Evolutionary conservation across 2,113 vertebrate species (phyloP).

Genomic region (Mustela lutreola): DNA sequence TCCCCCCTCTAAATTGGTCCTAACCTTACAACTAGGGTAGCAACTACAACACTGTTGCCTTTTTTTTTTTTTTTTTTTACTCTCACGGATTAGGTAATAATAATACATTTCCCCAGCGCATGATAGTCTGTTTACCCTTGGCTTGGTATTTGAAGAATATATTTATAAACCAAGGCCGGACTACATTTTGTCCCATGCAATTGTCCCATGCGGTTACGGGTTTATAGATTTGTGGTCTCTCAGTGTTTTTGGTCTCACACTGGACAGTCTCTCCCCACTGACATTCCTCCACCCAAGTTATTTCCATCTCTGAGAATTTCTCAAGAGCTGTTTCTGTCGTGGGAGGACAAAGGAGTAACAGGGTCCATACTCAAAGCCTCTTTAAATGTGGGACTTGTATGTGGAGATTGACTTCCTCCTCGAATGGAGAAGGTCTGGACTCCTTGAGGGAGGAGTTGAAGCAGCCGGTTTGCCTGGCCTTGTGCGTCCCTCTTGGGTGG

Average conservation of each 20-base stretch:
- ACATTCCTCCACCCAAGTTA: neutral
- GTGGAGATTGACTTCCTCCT: neutral
- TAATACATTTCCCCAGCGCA: neutral
- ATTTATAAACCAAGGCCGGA: slow-evolving; percentile 38
- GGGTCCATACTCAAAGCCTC: neutral
- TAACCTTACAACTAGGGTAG: slow-evolving; percentile 20
- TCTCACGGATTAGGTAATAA: neutral
- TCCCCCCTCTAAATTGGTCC: neutral
- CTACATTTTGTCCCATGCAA: neutral
- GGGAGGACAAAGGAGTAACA: neutral
- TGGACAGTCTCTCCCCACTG: neutral
- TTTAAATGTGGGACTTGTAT: neutral
- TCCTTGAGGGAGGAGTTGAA: neutral
- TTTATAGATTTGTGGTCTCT: neutral
- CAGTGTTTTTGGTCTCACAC: neutral
- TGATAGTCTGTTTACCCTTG: neutral
- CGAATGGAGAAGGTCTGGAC: neutral
- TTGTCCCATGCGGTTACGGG: neutral
- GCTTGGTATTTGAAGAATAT: slow-evolving; percentile 13
- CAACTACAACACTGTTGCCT: neutral
- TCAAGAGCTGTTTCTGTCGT: neutral
- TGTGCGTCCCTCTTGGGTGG: neutral
- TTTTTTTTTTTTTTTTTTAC: neutral
- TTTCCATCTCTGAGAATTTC: slow-evolving; percentile 60
- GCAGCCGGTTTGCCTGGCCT: neutral